A percentile compares a stretch with the other conserved stretches of the same genome.
These are phyloP conservation scores for Coryphaenoides rupestris DNA, from an alignment of 2,113 vertebrate genomes.

Conservation along the genomic window DNA sequence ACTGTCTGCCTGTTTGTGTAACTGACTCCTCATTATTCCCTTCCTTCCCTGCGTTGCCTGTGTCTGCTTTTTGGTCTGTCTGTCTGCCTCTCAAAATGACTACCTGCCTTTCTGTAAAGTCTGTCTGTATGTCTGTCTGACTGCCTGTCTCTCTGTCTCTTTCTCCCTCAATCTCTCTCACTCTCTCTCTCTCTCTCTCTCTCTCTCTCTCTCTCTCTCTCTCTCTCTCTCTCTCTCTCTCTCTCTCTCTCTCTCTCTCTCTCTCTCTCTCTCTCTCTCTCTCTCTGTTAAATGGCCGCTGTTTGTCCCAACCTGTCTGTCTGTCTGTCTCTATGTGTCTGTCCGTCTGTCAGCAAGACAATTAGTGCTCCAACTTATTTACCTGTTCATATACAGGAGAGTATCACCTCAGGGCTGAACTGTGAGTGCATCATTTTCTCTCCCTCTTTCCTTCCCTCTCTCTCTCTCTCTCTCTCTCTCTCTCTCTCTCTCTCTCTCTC, in stretches of 20 bases:
- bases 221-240: neutral
- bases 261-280: neutral
- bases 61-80: neutral
- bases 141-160: too few species aligned
- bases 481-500: slow-evolving; percentile 3
- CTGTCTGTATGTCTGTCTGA: neutral
- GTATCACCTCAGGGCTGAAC: slow-evolving; percentile 49
- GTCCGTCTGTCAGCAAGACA: neutral
- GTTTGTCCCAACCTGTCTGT: neutral
- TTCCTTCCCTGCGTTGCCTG: too few species aligned
- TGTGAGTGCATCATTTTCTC: slow-evolving; percentile 13
- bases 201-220: too few species aligned
- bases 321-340: too few species aligned
- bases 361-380: neutral
- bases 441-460: too few species aligned
- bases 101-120: neutral
- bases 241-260: neutral
- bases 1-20: too few species aligned
- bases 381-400: slow-evolving; percentile 18
- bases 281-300: too few species aligned
- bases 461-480: too few species aligned
- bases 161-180: neutral
- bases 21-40: too few species aligned
- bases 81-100: slow-evolving; percentile 1
- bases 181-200: too few species aligned